Evolutionary conservation across 2,888 invertebrate species (phyloP).

Genomic region (Parnassius smintheus): DNA sequence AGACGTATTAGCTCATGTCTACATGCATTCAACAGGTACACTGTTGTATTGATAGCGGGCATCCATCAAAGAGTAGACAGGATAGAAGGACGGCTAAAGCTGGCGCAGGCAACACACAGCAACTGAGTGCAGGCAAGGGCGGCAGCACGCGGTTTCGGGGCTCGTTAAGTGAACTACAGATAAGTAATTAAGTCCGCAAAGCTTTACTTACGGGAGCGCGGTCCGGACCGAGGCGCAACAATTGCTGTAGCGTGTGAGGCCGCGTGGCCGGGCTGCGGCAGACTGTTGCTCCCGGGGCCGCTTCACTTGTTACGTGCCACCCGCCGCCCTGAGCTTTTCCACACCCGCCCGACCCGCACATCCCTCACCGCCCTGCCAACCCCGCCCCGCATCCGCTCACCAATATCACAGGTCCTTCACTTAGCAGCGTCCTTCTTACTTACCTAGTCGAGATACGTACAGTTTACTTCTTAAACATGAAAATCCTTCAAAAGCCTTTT

Average conservation of each 20-base stretch:
- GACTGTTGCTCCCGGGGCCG: constrained; percentile 81
- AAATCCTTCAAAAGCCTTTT: constrained; percentile 30
- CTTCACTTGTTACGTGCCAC: constrained; percentile 79
- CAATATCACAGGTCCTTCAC: constrained; percentile 69
- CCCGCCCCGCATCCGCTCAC: constrained; percentile 66
- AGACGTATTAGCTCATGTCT: constrained; percentile 37
- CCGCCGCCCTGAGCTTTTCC: constrained; percentile 62
- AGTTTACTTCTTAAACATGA: constrained; percentile 37
- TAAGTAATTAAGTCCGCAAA: constrained; percentile 54
- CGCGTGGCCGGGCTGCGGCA: constrained; percentile 80
- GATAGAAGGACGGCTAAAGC: constrained; percentile 32
- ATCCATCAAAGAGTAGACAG: constrained; percentile 47
- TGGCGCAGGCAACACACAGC: constrained; percentile 27
- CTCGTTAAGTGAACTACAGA: constrained; percentile 41
- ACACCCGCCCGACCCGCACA: constrained; percentile 39
- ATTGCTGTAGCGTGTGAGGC: constrained; percentile 62
- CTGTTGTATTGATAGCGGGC: constrained; percentile 48
- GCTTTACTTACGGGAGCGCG: constrained; percentile 61
- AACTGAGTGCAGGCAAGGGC: constrained; percentile 18
- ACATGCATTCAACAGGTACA: constrained; percentile 69
- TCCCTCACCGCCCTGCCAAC: constrained; percentile 47
- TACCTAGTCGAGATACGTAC: constrained; percentile 46
- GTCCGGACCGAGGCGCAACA: constrained; percentile 43
- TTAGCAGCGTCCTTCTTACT: constrained; percentile 68
- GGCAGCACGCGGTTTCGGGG: constrained; percentile 25